Conservation (phyloP, 2,797 vertebrate species). For the Arrhamphus sclerolepis region DNA sequence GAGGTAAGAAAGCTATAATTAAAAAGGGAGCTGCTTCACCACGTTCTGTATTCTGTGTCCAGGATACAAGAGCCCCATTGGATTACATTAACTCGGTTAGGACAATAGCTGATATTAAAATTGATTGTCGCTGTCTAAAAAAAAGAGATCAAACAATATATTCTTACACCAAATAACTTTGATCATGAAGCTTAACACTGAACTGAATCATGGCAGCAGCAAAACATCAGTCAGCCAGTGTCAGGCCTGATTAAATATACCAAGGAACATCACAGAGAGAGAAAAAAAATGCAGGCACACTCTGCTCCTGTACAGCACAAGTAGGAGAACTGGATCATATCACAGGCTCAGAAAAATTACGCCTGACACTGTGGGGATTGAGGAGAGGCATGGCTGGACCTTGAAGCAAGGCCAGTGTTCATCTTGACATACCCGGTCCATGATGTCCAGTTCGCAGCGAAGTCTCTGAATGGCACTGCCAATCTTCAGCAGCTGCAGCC, state of each 20-base stretch:
- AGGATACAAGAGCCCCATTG: conserved; percentile 5
- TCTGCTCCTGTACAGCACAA: neutral
- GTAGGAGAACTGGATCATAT: conserved; percentile 20
- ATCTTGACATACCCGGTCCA: conserved; percentile 89
- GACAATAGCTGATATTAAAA: conserved; percentile 5
- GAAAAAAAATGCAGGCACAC: conserved; percentile 12
- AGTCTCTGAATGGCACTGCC: conserved; percentile 96
- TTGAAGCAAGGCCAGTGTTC: neutral
- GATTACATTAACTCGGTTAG: neutral
- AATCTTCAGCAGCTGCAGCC: conserved; percentile 94
- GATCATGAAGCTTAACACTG: conserved; percentile 2
- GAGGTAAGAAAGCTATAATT: conserved; percentile 2
- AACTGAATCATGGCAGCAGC: conserved; percentile 15
- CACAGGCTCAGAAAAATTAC: neutral
- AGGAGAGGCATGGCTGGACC: neutral
- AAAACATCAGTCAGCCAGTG: conserved; percentile 6
- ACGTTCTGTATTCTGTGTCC: neutral
- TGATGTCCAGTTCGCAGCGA: conserved; percentile 96
- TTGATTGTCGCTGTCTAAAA: neutral
- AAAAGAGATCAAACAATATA: conserved; percentile 4
- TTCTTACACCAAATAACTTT: conserved; percentile 4
- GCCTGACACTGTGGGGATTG: neutral
- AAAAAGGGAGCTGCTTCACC: conserved; percentile 3
- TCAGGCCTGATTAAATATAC: conserved; percentile 15
- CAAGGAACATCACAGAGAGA: conserved; percentile 19